Evolutionary conservation across 2,797 vertebrate species (phyloP), one percentile per base, ranked within the genome.

Genomic region (Microchirus variegatus): DNA sequence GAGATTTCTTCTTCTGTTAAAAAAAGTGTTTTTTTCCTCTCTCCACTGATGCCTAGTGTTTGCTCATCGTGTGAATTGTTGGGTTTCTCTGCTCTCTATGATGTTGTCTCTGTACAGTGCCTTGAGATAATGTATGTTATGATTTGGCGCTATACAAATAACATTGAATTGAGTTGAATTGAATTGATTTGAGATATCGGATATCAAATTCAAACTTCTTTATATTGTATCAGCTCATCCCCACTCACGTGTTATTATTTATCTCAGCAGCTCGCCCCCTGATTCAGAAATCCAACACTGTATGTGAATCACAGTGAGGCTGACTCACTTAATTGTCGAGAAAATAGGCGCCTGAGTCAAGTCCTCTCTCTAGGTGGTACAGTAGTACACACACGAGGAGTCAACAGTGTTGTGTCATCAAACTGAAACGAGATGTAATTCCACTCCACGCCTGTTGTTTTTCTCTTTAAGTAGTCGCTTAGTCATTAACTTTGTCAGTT

Each of bases 361-460:
- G 5, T 31, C 7, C 31, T 31, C 31, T 8, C 31, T 31, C 31
- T n/a, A n/a, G 1, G 31, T 31, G 31, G 31, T 8, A 31, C 22
- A 31, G 31, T 31, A 31, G 31, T 31, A 51, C 60, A 63, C 60
- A 63, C 35, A 53, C 46, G 54, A 5, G 9, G 44, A 64, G 47
- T 68, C 61, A 61, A 63, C 67, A 59, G 14, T 26, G 35, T 47
- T 17, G 35, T 59, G 60, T 63, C 65, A 64, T 86, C 60, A 75
- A 64, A 61, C 14, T 65, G 61, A 74, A 82, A 68, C 60, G 44
- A 73, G 60, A 68, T 60, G 53, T 16, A 57, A 80, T 71, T 75
- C 37, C 58, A 68, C 50, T 60, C 31, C 31, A 12, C 59, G 42
- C 35, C 37, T 15, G 5, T 22, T 48, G 50, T 61, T 73, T 73